phyloP scores from a whole-genome alignment of 2,888 invertebrate species.

The Agrochola circellaris region DNA sequence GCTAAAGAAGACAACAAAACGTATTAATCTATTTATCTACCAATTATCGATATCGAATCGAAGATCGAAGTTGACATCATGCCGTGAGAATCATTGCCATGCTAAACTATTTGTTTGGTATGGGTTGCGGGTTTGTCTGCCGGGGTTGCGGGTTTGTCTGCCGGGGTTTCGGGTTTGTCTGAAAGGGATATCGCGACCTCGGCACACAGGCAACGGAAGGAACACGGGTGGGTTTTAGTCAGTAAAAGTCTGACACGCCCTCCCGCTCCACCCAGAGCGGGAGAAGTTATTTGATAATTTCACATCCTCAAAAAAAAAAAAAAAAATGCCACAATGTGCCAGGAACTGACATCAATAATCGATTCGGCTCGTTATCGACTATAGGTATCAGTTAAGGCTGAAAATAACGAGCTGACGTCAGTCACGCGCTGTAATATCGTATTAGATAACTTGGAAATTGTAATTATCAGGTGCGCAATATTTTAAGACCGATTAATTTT shows the following conservation, averaged over 20 bases:
- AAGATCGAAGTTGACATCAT: not conserved
- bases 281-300: too few relatives aligned
- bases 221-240: too few relatives aligned
- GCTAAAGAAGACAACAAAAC: not conserved
- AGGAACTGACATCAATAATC: slow-evolving; percentile 1
- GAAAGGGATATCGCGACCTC: too few relatives aligned
- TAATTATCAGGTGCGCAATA: not conserved
- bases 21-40: not conserved
- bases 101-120: not conserved
- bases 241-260: too few relatives aligned
- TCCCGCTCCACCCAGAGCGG: too few relatives aligned
- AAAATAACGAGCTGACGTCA: slow-evolving; percentile 21
- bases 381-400: slow-evolving; percentile 16
- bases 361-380: not conserved
- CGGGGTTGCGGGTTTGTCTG: too few relatives aligned
- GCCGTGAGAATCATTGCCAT: not conserved
- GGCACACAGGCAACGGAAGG: too few relatives aligned
- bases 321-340: not conserved
- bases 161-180: too few relatives aligned
- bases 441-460: not conserved
- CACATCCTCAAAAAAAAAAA: too few relatives aligned
- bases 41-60: not conserved
- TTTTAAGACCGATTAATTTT: not conserved
- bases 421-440: not conserved
- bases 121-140: too few relatives aligned